Percentiles rank a stretch among this genome's conserved stretches.
Evolutionary conservation across 1,140 invertebrate genomes (phyloP).

Genomic region (Eurosta solidaginis): DNA sequence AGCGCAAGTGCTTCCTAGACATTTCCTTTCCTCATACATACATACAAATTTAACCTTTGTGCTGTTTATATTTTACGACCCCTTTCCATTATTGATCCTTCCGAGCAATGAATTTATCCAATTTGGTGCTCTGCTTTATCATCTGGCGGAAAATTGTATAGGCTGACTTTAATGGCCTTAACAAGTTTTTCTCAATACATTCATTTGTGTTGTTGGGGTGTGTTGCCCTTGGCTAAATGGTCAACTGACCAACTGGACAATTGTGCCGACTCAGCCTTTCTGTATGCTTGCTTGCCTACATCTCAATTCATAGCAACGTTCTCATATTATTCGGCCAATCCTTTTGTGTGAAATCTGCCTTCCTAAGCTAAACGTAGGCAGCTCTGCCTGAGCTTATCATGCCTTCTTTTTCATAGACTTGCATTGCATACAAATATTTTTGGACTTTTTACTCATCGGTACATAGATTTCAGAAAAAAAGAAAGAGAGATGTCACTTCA

Average conservation of each 20-base stretch:
- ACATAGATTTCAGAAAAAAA: background rate
- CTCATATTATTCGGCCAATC: background rate
- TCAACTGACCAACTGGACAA: background rate
- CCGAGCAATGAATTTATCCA: too few relatives aligned
- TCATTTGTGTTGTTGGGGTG: background rate
- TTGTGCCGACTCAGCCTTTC: background rate
- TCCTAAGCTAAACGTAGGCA: too few relatives aligned
- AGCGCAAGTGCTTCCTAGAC: too few relatives aligned
- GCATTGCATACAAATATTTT: background rate
- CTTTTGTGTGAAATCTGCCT: background rate
- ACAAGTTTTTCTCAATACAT: background rate
- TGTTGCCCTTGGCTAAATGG: background rate
- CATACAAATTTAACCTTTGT: too few relatives aligned
- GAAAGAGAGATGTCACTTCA: slow-evolving; percentile 7
- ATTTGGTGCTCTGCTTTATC: background rate
- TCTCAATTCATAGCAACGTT: background rate
- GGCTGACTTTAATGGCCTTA: slow-evolving; percentile 13
- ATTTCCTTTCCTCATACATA: too few relatives aligned
- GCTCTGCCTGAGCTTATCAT: background rate
- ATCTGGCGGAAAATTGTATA: background rate
- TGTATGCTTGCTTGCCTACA: background rate
- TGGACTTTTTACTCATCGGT: background rate
- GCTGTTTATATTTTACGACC: too few relatives aligned
- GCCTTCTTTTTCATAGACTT: background rate
- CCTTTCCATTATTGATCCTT: too few relatives aligned